Conservation (phyloP, 2,888 invertebrate species). For the Cactoblastis cactorum region DNA sequence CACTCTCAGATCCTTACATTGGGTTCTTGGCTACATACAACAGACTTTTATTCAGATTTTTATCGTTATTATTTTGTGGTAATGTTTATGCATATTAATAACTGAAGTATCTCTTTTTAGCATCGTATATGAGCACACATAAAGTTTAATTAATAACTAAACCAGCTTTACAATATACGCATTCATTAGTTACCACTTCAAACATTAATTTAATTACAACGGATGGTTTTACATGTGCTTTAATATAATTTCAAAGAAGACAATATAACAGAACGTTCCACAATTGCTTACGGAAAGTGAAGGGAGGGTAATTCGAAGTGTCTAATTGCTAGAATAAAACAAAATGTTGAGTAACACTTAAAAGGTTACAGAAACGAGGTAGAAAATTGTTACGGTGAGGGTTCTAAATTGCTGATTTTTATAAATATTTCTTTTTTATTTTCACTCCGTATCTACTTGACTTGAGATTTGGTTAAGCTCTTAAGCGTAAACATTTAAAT, state of each 20-base stretch:
- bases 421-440: neutral
- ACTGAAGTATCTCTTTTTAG: too few relatives aligned
- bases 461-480: neutral
- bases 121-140: too few relatives aligned
- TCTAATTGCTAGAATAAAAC: conserved; percentile 8
- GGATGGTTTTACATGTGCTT: neutral
- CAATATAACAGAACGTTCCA: conserved; percentile 2
- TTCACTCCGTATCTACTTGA: neutral
- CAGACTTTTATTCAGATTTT: too few relatives aligned
- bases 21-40: too few relatives aligned
- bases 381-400: neutral
- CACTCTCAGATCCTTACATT: too few relatives aligned
- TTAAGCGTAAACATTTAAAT: neutral
- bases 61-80: too few relatives aligned
- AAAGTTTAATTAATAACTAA: too few relatives aligned
- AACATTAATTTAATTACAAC: neutral
- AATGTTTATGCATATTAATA: too few relatives aligned
- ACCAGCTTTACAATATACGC: too few relatives aligned
- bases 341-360: conserved; percentile 8
- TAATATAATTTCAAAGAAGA: conserved; percentile 17
- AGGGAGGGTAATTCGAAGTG: neutral
- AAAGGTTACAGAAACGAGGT: conserved; percentile 3
- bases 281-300: too few relatives aligned
- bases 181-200: too few relatives aligned
- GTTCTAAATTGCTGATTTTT: neutral